Conservation (phyloP, 2,113 vertebrate genomes). For the Etheostoma spectabile region DNA sequence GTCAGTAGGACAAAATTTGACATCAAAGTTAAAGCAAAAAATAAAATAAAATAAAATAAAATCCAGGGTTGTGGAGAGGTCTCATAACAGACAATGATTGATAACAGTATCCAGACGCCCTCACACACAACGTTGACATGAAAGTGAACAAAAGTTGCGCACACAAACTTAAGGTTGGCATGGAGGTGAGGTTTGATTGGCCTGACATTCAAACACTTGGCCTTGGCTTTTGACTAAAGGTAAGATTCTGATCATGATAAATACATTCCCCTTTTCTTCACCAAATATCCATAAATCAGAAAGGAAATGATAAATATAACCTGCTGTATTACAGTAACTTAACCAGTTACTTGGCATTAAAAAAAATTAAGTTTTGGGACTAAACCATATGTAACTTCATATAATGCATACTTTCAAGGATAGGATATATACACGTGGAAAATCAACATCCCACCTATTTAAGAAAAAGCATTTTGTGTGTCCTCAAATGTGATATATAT, state of each 20-base stretch:
- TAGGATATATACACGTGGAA: slow-evolving; percentile 46
- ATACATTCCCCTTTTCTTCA: slow-evolving; percentile 62
- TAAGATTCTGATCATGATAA: slow-evolving; percentile 49
- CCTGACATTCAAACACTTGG: slow-evolving; percentile 68
- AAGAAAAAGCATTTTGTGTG: slow-evolving; percentile 45
- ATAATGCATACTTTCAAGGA: slow-evolving; percentile 47
- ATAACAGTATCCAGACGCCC: slow-evolving; percentile 56
- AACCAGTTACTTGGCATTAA: slow-evolving; percentile 35
- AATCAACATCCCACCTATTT: slow-evolving; percentile 45
- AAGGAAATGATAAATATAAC: slow-evolving; percentile 40
- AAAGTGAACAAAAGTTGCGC: slow-evolving; percentile 60
- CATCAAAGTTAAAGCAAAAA: slow-evolving; percentile 61
- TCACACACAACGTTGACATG: slow-evolving; percentile 55
- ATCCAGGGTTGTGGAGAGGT: slow-evolving; percentile 54
- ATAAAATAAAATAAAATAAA: slow-evolving; percentile 44
- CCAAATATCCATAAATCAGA: slow-evolving; percentile 45
- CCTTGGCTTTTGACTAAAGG: slow-evolving; percentile 59
- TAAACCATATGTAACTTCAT: slow-evolving; percentile 53
- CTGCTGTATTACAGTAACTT: slow-evolving; percentile 56
- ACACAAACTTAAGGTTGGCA: slow-evolving; percentile 68
- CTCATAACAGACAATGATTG: slow-evolving; percentile 45
- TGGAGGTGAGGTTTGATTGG: slow-evolving; percentile 62
- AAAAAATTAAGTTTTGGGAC: slow-evolving; percentile 26
- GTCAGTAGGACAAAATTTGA: slow-evolving; percentile 82
- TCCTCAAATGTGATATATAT: slow-evolving; percentile 43